Evolutionary conservation across 2,113 vertebrate genomes (phyloP).

Genomic region (Nycticebus coucang): DNA sequence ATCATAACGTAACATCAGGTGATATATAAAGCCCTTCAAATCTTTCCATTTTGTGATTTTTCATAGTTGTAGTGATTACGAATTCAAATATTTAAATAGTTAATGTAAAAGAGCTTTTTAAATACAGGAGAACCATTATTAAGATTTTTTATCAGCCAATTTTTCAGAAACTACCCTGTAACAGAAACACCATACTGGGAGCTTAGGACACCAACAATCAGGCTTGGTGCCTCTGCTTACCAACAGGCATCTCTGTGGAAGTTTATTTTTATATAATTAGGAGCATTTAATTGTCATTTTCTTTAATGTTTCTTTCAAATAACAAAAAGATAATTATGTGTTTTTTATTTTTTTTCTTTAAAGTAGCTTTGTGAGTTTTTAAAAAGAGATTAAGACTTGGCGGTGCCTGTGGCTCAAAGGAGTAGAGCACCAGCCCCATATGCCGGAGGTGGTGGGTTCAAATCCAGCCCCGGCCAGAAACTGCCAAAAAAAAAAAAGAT

Average conservation of each 20-base stretch:
- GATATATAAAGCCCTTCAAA: neutral
- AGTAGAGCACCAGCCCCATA: too few relatives aligned
- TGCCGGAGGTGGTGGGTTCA: too few relatives aligned
- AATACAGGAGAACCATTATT: neutral
- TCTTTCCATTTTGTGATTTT: neutral
- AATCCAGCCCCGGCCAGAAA: too few relatives aligned
- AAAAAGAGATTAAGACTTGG: too few relatives aligned
- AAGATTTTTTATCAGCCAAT: neutral
- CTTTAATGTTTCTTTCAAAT: conserved; percentile 18
- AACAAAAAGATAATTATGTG: neutral
- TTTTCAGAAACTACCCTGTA: neutral
- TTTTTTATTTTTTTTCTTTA: neutral
- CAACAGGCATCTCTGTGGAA: neutral
- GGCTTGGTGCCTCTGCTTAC: neutral
- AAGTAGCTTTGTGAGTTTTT: too few relatives aligned
- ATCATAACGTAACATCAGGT: neutral
- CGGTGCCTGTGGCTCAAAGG: too few relatives aligned
- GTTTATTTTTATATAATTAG: neutral
- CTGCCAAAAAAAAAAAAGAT: too few relatives aligned
- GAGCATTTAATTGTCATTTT: neutral
- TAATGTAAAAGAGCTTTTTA: neutral
- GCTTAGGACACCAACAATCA: neutral
- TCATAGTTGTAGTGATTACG: neutral
- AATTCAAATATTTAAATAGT: conserved; percentile 35
- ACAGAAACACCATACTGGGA: neutral